These are phyloP conservation scores for Alosa alosa DNA, from an alignment of 2,113 vertebrate species.

Conservation along the genomic window DNA sequence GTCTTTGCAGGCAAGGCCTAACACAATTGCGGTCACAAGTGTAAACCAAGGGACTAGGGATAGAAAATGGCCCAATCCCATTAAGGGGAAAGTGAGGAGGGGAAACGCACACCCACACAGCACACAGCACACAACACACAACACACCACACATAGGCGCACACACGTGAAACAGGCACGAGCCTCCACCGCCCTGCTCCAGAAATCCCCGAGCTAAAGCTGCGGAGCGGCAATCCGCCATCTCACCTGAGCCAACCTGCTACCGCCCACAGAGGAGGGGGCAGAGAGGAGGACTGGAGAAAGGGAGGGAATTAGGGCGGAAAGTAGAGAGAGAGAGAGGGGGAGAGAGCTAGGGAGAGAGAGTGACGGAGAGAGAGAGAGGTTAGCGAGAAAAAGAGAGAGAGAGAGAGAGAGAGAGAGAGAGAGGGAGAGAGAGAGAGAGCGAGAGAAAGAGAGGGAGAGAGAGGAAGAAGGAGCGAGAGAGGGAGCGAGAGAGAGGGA, in stretches of 20 bases:
- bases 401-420: not conserved
- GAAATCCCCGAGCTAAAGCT: not conserved
- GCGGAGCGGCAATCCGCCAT: not conserved
- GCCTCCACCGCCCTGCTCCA: not conserved
- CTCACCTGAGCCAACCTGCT: not conserved
- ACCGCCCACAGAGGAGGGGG: not conserved
- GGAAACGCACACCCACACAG: not conserved
- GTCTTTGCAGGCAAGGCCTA: slow-evolving; percentile 5
- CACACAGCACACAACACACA: not conserved
- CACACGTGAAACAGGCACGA: not conserved
- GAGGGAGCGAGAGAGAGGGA: too few relatives aligned
- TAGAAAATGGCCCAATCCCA: not conserved
- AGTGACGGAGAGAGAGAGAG: not conserved
- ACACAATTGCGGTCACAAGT: slow-evolving; percentile 31
- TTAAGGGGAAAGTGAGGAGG: not conserved
- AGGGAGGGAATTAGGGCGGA: not conserved
- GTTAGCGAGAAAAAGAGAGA: too few relatives aligned
- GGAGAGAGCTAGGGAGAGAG: not conserved
- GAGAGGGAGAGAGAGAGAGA: not conserved
- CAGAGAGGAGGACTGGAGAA: not conserved
- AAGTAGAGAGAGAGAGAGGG: not conserved
- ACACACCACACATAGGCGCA: not conserved
- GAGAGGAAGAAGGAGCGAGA: too few relatives aligned
- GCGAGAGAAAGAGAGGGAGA: too few relatives aligned
- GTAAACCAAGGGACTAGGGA: not conserved